Base-by-base conservation (phyloP, 2,888 invertebrate genomes). In the Meteorus colon region DNA sequence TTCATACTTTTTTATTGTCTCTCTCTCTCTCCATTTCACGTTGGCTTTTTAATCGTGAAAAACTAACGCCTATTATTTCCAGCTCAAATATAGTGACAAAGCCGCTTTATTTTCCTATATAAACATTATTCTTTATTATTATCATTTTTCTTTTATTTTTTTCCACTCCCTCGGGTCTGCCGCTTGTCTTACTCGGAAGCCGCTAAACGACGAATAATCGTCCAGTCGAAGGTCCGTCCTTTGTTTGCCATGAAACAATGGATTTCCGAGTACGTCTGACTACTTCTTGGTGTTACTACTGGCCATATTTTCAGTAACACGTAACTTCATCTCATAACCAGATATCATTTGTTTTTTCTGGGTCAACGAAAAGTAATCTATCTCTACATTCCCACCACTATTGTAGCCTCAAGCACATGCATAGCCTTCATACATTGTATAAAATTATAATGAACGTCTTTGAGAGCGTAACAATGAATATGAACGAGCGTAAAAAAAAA, bases 151-250 rank as follows among this genome's bases (percentile, higher is more conserved):
- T 6, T 48, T 29, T 41, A 62, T 74, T 73, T 72, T 74, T 77
- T 80, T 75, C 74, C 29, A n/a, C 27, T 59, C 48, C 67, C 51
- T 45, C 41, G 69, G 75, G 73, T 79, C 68, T 31, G 72, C 55
- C 73, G 70, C 68, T 77, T 74, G 59, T 37, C 67, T 78, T 79
- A 74, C 73, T 78, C 74, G 70, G 74, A 78, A 75, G 73, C 81
- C 80, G 77, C 83, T 86, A 86, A 87, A 84, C 80, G 86, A 80
- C 83, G 84, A 84, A 87, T 87, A 87, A 87, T 86, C 84, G 86
- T 82, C 85, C 78, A 48, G 76, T 78, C 73, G 31, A 67, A 51
- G 79, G 80, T 75, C 81, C 80, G 81, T 82, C 82, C 82, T 81
- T 82, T 86, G 85, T 86, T 86, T 85, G 78, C 78, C 73, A 65